Evolutionary conservation across 2,888 invertebrate species (phyloP), one percentile per base, ranked within the genome.

Genomic region (Exephanes ischioxanthus): DNA sequence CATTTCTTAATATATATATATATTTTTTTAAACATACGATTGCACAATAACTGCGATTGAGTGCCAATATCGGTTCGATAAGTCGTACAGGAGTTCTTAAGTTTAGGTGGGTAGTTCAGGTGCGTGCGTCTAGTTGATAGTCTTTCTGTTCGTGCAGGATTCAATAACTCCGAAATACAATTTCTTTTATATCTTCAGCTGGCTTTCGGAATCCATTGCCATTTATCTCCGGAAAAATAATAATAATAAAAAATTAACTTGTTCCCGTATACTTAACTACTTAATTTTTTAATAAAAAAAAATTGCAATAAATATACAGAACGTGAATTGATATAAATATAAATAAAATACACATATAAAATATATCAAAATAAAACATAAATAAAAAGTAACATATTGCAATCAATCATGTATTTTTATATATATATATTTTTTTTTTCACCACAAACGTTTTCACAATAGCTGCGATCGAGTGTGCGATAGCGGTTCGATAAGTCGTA

Each of bases 101-200:
- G 61, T 48, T 75, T 33, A 75, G 51, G 70, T 70, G 81, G 26
- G 26, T 26, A 26, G 2, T 76, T 81, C 76, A 81, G 81, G 81
- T 81, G 75, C 81, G 81, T 81, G 76, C 61, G 85, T 80, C 85
- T 82, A 83, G 85, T 85, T 82, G 83, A 85, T 83, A 85, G 37
- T 55, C 81, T 70, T 58, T 51, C 58, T 58, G 53, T 71, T 45
- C 78, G 79, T 73, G 67, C 85, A 80, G 77, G 77, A 82, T 85
- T 85, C 85, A 83, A 0, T 33, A 5, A 33, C 30, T 33, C 30
- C 6, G 33, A 33, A 33, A 33, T 33, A 33, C 33, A 33, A 33
- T 33, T 33, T 33, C 33, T 33, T 33, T 33, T 6, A 33, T 5
- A n/a, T 51, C n/a, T 51, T 51, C 16, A 5, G 51, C 51, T 51